These are phyloP conservation scores for Pyrgilauda ruficollis DNA, from an alignment of 2,113 vertebrate genomes.

Conservation along the genomic window DNA sequence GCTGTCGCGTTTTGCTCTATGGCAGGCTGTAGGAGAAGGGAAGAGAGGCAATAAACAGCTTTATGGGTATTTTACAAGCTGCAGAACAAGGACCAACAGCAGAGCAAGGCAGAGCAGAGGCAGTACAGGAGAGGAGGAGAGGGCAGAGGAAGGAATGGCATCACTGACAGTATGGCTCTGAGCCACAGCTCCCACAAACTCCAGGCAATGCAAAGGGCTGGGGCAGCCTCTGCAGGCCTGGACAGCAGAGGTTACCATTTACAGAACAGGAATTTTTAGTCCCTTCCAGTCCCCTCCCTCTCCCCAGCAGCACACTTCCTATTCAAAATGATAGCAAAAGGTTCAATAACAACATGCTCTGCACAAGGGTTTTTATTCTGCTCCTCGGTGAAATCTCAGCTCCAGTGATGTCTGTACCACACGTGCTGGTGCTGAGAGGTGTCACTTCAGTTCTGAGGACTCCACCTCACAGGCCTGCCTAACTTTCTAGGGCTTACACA, in stretches of 20 bases:
- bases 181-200: neutral
- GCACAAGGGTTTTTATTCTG: neutral
- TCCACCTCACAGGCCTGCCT: neutral
- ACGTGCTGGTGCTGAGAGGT: accelerated
- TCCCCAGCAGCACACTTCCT: neutral
- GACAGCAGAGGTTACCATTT: neutral
- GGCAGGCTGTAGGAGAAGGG: neutral
- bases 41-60: neutral
- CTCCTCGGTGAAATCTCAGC: neutral
- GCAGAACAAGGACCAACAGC: neutral
- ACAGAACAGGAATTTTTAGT: neutral
- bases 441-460: neutral
- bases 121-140: neutral
- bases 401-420: neutral
- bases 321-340: neutral
- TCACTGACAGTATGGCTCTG: neutral
- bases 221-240: neutral
- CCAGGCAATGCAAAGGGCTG: neutral
- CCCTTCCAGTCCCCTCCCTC: neutral
- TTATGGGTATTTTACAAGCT: neutral
- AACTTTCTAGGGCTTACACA: neutral
- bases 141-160: neutral
- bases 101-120: neutral
- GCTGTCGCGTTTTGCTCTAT: neutral
- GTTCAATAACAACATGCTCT: neutral